These are phyloP conservation scores for Rhegmatorhina hoffmannsi DNA, from an alignment of 2,113 vertebrate species.

Conservation along the genomic window DNA sequence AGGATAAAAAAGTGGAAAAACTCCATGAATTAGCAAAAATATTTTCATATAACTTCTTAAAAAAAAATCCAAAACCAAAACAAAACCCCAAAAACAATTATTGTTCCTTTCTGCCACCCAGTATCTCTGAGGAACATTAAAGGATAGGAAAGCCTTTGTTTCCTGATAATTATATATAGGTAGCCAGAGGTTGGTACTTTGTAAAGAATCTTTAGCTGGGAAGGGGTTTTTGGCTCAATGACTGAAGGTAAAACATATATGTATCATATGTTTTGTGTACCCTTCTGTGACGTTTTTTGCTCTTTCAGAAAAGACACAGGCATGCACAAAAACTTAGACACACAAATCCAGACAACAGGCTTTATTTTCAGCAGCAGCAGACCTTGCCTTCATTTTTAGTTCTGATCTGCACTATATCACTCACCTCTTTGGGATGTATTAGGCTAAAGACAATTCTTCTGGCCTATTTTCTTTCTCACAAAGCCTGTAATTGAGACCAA, in stretches of 20 bases:
- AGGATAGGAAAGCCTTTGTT: neutral
- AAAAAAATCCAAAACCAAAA: neutral
- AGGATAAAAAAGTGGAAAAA: neutral
- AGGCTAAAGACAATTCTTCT: neutral
- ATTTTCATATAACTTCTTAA: neutral
- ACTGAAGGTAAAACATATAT: neutral
- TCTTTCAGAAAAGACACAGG: neutral
- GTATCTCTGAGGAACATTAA: neutral
- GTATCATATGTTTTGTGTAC: accelerated
- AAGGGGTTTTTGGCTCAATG: neutral
- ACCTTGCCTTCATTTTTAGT: neutral
- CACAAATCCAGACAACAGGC: neutral
- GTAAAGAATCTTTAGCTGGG: neutral
- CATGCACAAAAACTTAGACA: neutral
- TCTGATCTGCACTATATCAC: neutral
- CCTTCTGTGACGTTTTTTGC: neutral
- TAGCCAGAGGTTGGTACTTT: neutral
- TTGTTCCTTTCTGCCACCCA: neutral
- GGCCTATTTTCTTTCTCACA: neutral
- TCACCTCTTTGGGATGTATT: neutral
- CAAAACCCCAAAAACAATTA: neutral
- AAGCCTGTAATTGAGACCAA: neutral
- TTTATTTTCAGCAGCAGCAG: neutral
- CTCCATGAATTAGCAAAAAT: neutral
- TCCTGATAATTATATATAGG: neutral